phyloP scores from a whole-genome alignment of 1,140 invertebrate species.

The Coenobita brevimanus region DNA sequence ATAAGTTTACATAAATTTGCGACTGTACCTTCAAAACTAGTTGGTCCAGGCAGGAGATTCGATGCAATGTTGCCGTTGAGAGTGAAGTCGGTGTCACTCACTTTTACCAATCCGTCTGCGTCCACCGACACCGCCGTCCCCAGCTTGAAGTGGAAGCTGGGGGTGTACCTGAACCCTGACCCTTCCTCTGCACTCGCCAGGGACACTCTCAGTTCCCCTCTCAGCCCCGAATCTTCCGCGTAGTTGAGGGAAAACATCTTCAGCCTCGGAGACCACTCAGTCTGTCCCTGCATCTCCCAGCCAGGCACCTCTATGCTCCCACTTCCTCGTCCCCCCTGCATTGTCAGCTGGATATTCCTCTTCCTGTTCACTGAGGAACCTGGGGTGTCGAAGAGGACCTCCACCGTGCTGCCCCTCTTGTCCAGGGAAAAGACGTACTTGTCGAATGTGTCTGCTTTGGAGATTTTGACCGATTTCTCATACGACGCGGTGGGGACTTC shows the following conservation, averaged over 20 bases:
- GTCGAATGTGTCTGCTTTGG: slow-evolving; percentile 46
- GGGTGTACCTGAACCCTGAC: background rate
- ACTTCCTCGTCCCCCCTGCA: background rate
- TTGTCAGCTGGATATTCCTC: background rate
- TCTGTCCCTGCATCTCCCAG: slow-evolving; percentile 10
- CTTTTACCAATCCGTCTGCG: background rate
- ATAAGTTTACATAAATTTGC: no score
- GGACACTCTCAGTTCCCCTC: slow-evolving; percentile 13
- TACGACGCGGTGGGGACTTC: background rate
- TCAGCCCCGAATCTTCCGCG: background rate
- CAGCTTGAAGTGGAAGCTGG: background rate
- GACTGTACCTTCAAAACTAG: slow-evolving; percentile 14
- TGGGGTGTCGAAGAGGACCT: slow-evolving; percentile 37
- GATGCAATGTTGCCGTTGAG: slow-evolving; percentile 7
- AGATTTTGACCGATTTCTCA: background rate
- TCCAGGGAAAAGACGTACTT: slow-evolving; percentile 20
- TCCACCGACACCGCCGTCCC: background rate
- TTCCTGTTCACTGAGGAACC: slow-evolving; percentile 46
- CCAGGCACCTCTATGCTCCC: slow-evolving; percentile 23
- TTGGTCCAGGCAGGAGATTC: background rate
- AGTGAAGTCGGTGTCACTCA: background rate
- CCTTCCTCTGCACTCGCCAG: background rate
- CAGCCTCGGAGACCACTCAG: background rate
- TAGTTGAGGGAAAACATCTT: slow-evolving; percentile 31
- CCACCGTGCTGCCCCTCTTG: background rate